Percentiles rank a stretch among this genome's conserved stretches.
Evolutionary conservation across 2,797 vertebrate genomes (phyloP).

Genomic region (Sarcophilus harrisii): DNA sequence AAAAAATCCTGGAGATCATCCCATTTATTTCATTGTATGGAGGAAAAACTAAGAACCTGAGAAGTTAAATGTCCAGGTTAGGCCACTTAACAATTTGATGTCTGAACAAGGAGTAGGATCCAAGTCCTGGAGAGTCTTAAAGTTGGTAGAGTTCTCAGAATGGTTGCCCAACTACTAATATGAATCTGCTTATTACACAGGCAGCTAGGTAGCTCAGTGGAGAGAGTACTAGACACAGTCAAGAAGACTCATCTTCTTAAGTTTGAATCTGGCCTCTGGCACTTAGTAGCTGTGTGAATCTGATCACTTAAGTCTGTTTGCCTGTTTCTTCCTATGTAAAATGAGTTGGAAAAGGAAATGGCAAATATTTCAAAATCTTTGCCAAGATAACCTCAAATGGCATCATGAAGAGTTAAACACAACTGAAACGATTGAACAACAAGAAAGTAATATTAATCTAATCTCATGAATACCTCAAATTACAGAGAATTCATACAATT

Average conservation of each 20-base stretch:
- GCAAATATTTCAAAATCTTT: background rate
- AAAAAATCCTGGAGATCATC: background rate
- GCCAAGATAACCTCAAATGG: background rate
- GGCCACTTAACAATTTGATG: background rate
- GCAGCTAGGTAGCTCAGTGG: background rate
- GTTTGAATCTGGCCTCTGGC: background rate
- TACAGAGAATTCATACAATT: background rate
- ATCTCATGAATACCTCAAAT: background rate
- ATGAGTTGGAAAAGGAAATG: background rate
- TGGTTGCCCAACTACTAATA: background rate
- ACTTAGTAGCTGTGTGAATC: background rate
- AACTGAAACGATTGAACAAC: background rate
- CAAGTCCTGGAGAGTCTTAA: background rate
- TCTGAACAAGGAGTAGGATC: background rate
- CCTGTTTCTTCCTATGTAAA: background rate
- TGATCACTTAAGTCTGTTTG: background rate
- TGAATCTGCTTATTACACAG: background rate
- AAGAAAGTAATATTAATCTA: background rate
- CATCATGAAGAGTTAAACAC: background rate
- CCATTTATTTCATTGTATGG: background rate
- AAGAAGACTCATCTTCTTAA: background rate
- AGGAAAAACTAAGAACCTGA: slow-evolving; percentile 5
- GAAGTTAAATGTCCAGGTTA: background rate
- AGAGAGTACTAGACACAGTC: background rate
- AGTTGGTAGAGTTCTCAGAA: background rate